phyloP scores from a whole-genome alignment of 2,113 vertebrate species.

The Planiliza haematocheilus region DNA sequence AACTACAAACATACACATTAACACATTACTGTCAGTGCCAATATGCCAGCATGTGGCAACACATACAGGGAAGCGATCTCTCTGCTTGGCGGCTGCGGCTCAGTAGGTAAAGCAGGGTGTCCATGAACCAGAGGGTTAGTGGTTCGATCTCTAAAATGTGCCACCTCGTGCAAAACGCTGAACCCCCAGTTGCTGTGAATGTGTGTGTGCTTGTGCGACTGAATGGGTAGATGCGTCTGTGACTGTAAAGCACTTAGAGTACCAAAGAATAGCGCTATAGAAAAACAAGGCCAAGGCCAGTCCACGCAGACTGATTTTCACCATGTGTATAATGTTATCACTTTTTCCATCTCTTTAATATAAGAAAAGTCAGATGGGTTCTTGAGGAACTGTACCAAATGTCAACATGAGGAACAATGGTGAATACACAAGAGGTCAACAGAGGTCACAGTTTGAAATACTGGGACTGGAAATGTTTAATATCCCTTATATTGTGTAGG shows the following conservation, averaged over 20 bases:
- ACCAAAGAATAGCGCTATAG: too few relatives aligned
- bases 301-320: neutral
- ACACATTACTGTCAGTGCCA: constrained; percentile 29
- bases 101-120: too few relatives aligned
- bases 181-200: too few relatives aligned
- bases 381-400: neutral
- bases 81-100: too few relatives aligned
- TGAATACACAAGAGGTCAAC: constrained; percentile 12
- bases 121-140: too few relatives aligned
- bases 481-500: too few relatives aligned
- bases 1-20: constrained; percentile 34
- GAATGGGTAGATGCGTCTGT: too few relatives aligned
- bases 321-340: neutral
- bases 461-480: neutral
- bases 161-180: too few relatives aligned
- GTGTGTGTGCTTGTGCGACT: too few relatives aligned
- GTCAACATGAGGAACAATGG: neutral
- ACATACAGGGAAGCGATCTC: constrained; percentile 21
- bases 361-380: neutral
- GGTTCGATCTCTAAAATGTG: too few relatives aligned
- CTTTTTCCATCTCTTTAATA: neutral
- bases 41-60: constrained; percentile 28
- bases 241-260: too few relatives aligned
- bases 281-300: too few relatives aligned
- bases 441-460: constrained; percentile 13